Conservation (phyloP, 2,797 vertebrate species). For the Euthynnus affinis region DNA sequence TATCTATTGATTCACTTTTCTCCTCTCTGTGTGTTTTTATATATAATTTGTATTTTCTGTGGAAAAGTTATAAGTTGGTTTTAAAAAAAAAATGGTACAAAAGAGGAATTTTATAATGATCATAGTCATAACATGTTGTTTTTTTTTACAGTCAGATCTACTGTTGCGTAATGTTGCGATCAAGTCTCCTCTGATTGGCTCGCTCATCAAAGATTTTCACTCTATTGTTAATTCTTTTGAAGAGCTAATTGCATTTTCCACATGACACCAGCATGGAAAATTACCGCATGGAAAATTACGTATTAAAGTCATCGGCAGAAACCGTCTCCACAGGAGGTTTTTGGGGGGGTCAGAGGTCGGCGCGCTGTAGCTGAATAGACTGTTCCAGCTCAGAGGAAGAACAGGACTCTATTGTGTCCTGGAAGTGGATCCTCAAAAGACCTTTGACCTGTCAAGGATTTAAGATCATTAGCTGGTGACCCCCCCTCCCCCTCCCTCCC, state of each 20-base stretch:
- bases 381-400: conserved; percentile 32
- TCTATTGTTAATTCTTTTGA: neutral
- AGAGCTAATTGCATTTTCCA: conserved; percentile 29
- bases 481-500: conserved; percentile 55
- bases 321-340: conserved; percentile 32
- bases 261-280: conserved; percentile 4
- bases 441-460: conserved; percentile 78
- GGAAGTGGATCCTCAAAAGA: conserved; percentile 80
- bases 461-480: conserved; percentile 78
- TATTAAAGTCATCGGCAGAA: conserved; percentile 31
- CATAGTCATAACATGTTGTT: no score
- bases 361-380: conserved; percentile 64
- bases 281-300: conserved; percentile 10
- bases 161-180: no score
- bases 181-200: neutral
- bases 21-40: no score
- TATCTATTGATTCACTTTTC: no score
- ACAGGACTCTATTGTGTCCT: conserved; percentile 74
- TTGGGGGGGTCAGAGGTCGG: conserved; percentile 40
- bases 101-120: neutral
- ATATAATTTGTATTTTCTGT: no score
- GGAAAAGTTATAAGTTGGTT: no score
- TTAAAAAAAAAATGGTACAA: no score
- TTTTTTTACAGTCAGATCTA: neutral
- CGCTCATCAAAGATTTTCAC: neutral